phyloP scores from a whole-genome alignment of 2,888 invertebrate species.

The Apomyelois bistriatella region DNA sequence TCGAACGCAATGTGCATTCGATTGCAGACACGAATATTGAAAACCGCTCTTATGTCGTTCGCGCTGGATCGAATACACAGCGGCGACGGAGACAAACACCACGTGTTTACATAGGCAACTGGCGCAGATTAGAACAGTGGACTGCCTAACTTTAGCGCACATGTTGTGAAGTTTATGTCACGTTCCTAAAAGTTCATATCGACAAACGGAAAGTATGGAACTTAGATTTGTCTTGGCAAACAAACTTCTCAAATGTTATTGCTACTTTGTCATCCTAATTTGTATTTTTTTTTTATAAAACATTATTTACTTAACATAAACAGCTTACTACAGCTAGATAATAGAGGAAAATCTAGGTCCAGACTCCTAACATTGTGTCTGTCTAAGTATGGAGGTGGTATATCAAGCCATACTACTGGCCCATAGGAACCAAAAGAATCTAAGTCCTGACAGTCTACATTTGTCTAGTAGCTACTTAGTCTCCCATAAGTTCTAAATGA shows the following conservation, averaged over 20 bases:
- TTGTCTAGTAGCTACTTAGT: too few relatives aligned
- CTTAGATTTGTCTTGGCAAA: neutral
- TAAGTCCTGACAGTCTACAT: too few relatives aligned
- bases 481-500: too few relatives aligned
- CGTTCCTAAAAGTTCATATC: slow-evolving; percentile 15
- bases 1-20: slow-evolving; percentile 64
- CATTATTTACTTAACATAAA: too few relatives aligned
- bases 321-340: too few relatives aligned
- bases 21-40: slow-evolving; percentile 67
- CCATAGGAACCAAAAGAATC: too few relatives aligned
- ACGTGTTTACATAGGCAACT: slow-evolving; percentile 69
- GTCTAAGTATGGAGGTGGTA: too few relatives aligned
- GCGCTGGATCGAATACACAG: slow-evolving; percentile 57
- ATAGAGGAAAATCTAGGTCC: too few relatives aligned
- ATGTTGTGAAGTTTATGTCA: slow-evolving; percentile 54
- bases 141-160: slow-evolving; percentile 53
- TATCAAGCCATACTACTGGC: too few relatives aligned
- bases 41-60: slow-evolving; percentile 67
- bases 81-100: slow-evolving; percentile 45
- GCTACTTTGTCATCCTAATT: neutral
- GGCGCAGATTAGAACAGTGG: slow-evolving; percentile 53
- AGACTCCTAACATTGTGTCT: too few relatives aligned
- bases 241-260: neutral
- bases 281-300: too few relatives aligned
- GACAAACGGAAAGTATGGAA: slow-evolving; percentile 22